A percentile compares a stretch with the other conserved stretches of the same genome.
These are phyloP conservation scores for Plutomurus gul DNA, from an alignment of 1,140 invertebrate genomes.

Conservation along the genomic window DNA sequence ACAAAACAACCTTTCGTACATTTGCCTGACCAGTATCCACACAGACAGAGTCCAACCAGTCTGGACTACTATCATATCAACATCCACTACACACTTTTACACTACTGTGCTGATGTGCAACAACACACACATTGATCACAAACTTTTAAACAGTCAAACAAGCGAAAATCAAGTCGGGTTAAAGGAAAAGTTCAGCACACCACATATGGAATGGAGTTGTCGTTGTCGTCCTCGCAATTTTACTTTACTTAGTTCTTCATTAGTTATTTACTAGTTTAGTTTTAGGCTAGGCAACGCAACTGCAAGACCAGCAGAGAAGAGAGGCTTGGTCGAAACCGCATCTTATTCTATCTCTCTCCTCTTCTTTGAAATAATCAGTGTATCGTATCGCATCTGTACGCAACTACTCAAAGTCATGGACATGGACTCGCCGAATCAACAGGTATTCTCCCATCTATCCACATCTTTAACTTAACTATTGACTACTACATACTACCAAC, in stretches of 20 bases:
- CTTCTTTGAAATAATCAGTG: not conserved
- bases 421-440: conserved; percentile 14
- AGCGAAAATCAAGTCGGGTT: not conserved
- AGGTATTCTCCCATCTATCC: not conserved
- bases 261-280: not conserved
- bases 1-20: not conserved
- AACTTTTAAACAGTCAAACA: not conserved
- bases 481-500: not conserved
- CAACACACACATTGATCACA: not conserved
- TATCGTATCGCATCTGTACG: not conserved
- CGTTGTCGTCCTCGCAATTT: conserved; percentile 3
- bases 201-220: conserved; percentile 23
- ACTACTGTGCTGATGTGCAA: too few relatives aligned
- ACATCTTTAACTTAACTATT: not conserved
- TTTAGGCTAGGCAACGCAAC: not conserved
- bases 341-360: too few relatives aligned
- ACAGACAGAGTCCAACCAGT: not conserved
- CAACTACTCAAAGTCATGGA: conserved; percentile 12
- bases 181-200: not conserved
- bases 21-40: conserved; percentile 15
- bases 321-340: not conserved
- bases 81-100: too few relatives aligned
- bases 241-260: conserved; percentile 8
- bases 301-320: not conserved
- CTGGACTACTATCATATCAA: too few relatives aligned